Conservation (phyloP, 2,113 vertebrate genomes). For the Conger conger region DNA sequence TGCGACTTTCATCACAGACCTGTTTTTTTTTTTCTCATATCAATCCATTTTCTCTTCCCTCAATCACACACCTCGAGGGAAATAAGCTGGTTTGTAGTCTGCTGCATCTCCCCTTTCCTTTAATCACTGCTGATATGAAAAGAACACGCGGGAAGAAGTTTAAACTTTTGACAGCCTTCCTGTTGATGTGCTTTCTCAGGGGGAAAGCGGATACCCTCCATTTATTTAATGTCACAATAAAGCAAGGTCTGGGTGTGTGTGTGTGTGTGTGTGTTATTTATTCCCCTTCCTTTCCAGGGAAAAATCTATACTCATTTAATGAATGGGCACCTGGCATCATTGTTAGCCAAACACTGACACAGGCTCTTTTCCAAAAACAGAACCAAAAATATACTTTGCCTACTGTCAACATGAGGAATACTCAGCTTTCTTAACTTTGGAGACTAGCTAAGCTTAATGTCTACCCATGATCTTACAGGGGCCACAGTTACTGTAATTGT, state of each 20-base stretch:
- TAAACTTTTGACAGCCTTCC: neutral
- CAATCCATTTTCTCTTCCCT: neutral
- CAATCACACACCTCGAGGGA: neutral
- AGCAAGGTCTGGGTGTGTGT: neutral
- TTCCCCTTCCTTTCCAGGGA: neutral
- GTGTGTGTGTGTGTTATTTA: neutral
- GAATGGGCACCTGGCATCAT: conserved; percentile 24
- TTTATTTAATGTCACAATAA: neutral
- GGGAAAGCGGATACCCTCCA: neutral
- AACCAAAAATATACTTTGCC: neutral
- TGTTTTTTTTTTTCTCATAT: neutral
- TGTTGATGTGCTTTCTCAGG: neutral
- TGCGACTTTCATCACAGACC: neutral
- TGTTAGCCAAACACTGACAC: neutral
- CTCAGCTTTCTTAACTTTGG: neutral
- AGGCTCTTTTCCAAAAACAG: neutral
- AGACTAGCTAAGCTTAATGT: neutral
- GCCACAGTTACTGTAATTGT: neutral
- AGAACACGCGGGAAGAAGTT: neutral
- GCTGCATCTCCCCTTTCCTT: neutral
- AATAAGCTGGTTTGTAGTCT: neutral
- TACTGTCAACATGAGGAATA: neutral
- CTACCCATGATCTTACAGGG: neutral
- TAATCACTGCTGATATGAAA: neutral
- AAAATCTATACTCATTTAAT: conserved; percentile 31